Evolutionary conservation across 2,113 vertebrate species (phyloP), one percentile per base, ranked within the genome.

Genomic region (Ammodytes marinus): DNA sequence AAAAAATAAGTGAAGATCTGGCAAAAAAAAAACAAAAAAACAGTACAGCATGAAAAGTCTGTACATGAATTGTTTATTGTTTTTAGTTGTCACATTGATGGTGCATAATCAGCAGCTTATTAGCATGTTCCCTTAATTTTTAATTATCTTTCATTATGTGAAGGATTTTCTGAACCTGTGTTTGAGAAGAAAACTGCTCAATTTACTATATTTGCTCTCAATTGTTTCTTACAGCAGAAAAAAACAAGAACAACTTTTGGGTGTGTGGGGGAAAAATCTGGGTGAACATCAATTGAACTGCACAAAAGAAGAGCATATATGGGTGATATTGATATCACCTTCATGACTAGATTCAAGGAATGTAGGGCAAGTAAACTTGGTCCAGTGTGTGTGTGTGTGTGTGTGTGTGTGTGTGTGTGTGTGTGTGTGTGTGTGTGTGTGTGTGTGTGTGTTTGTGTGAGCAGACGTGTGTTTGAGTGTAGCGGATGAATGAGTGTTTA

Each of bases 401-500:
- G 37, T 59, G 54, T 43, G n/a, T 67, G 3, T 74, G 13, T 77
- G 42, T 59, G 4, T 72, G 57, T 19, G 35, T 73, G 13, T 46
- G 71, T 35, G 14, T 58, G n/a, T n/a, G 2, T 47, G 52, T 59
- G 66, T 40, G 27, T 76, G 7, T 6, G 9, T 11, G 47, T 5
- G 27, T 19, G 61, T n/a, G 19, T 72, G 64, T 72, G 63, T 76
- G 69, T 79, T 57, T 52, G 71, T 77, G 68, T 27, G 27, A 27
- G 53, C 39, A 74, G 45, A 63, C 27, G 61, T 55, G 74, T 66
- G 79, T 78, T 65, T 67, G 66, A 74, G 77, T 47, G 76, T 68
- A 82, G 70, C 59, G 76, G 80, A 86, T 92, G 50, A 75, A 90
- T 87, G 76, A 90, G 68, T 84, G 66, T 84, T 85, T 72, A 85